Conservation (phyloP, 2,888 invertebrate species). For the Chrysolina haemoptera region DNA sequence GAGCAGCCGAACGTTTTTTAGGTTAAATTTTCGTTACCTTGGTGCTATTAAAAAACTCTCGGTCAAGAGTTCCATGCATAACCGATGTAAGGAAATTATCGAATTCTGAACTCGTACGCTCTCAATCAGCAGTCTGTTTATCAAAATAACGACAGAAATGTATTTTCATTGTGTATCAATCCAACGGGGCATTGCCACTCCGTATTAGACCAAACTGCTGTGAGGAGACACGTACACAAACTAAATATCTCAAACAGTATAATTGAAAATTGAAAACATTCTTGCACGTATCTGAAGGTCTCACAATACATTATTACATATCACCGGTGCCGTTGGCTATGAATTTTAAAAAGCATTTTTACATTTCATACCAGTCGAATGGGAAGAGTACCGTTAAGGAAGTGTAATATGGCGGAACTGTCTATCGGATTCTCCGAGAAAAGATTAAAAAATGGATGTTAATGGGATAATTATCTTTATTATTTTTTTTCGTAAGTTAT, state of each 20-base stretch:
- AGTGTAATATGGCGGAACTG: conserved; percentile 24
- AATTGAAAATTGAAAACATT: conserved; percentile 40
- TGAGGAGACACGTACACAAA: neutral
- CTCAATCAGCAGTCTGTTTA: neutral
- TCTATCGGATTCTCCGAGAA: conserved; percentile 15
- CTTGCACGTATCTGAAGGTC: conserved; percentile 44
- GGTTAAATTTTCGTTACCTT: too few species aligned
- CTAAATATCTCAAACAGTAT: conserved; percentile 28
- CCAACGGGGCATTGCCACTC: neutral
- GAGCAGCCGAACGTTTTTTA: too few species aligned
- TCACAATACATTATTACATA: conserved; percentile 34
- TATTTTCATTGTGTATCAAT: neutral
- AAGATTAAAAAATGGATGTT: conserved; percentile 11
- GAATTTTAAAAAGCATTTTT: conserved; percentile 36
- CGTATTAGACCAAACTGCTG: neutral
- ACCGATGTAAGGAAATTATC: neutral
- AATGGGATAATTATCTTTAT: conserved; percentile 6
- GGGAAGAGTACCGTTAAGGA: conserved; percentile 29
- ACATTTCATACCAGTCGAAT: conserved; percentile 22
- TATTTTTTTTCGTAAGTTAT: neutral
- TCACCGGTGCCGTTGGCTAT: conserved; percentile 30
- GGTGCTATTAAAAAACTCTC: too few species aligned
- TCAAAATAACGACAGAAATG: neutral
- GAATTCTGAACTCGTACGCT: neutral
- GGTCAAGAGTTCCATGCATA: too few species aligned